Evolutionary conservation across 2,113 vertebrate species (phyloP), one percentile per base, ranked within the genome.

Genomic region (Quiscalus mexicanus): DNA sequence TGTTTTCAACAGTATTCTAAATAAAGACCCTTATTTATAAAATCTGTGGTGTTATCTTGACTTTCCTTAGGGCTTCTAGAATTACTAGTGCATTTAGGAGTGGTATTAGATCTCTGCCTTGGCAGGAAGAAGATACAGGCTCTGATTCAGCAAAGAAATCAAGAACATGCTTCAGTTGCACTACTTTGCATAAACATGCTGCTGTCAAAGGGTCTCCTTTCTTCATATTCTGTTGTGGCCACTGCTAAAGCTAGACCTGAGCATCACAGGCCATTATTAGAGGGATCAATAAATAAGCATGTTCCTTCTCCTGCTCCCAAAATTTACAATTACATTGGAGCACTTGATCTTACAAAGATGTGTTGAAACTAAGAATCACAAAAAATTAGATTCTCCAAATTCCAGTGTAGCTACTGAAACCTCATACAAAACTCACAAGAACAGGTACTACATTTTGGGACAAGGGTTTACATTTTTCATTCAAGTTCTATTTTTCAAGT

Each of bases 11-110:
- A 97, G 90, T 97, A 97, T 97, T 98, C 97, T 98, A 97, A 98
- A 98, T 98, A 99, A 99, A 99, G 74, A 96, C 87, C 97, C 95
- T 98, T 99, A 99, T 99, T 99, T 99, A 99, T 99, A 99, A 97
- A 96, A 95, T 91, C 89, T 49, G 35, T 92, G 93, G 74, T 18
- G n/a, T 94, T 96, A 84, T 90, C 89, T 93, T 96, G 84, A 88
- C 93, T 96, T 91, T 91, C 84, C 39, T 78, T 91, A 82, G 84
- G 49, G 74, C 93, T 95, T 97, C 96, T 96, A 95, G 87, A 94
- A 82, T 97, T 97, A 96, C 96, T 87, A 14, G 80, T 83, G 53
- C 68, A 27, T 95, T 96, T 86, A 74, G 75, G 83, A 78, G 64
- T n/a, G 87, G 87, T 83, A 90, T 90, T 91, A 89, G 81, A 92